These are phyloP conservation scores for Gisinianus flammeolus DNA, from an alignment of 2,888 invertebrate genomes.

Conservation along the genomic window DNA sequence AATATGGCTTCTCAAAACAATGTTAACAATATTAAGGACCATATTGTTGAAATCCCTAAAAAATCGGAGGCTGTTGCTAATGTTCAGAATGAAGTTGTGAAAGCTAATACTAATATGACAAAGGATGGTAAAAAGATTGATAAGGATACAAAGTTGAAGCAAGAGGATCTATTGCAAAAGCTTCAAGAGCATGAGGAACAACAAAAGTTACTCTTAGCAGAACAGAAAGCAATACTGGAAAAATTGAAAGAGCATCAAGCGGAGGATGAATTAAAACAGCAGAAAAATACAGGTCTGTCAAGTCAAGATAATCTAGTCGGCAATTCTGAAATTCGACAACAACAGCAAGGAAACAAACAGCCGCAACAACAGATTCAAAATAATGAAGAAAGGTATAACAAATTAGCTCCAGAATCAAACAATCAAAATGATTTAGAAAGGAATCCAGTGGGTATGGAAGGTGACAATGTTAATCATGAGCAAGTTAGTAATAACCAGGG, in stretches of 20 bases:
- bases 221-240: conserved; percentile 71
- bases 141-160: conserved; percentile 41
- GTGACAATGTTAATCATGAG: no score
- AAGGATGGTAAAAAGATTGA: not conserved
- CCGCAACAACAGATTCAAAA: no score
- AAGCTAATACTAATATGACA: not conserved
- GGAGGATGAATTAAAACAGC: conserved; percentile 46
- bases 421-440: no score
- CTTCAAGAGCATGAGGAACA: conserved; percentile 73
- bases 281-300: not conserved
- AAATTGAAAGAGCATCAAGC: conserved; percentile 67
- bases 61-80: not conserved
- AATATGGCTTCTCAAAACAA: not conserved
- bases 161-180: conserved; percentile 68
- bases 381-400: not conserved
- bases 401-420: not conserved
- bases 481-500: no score
- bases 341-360: not conserved
- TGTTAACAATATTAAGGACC: not conserved
- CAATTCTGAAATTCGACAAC: not conserved
- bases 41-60: not conserved
- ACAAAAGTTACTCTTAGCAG: conserved; percentile 71
- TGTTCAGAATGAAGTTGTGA: not conserved
- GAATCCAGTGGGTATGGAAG: no score
- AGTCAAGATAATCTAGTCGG: not conserved